Conservation (phyloP, 2,888 invertebrate species). For the Athetis lepigone region DNA sequence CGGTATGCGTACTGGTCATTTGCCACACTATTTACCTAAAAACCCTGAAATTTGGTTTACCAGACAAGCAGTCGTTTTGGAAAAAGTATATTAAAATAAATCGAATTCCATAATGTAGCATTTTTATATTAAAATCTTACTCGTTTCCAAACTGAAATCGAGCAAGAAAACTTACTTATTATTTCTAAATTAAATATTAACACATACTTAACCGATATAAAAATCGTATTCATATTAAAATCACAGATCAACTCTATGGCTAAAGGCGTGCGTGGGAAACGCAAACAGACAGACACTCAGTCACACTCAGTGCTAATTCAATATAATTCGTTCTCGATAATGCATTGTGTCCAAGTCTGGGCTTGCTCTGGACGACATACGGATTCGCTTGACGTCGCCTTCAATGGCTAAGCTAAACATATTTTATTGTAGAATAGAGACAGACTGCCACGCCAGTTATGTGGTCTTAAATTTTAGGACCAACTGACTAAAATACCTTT, state of each 20-base stretch:
- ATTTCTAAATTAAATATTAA: neutral
- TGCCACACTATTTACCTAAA: too few species aligned
- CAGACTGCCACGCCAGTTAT: neutral
- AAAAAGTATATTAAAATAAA: too few species aligned
- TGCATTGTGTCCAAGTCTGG: conserved; percentile 13
- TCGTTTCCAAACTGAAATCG: neutral
- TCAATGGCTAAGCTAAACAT: neutral
- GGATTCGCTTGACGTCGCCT: neutral
- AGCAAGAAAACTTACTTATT: neutral
- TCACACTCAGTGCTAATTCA: conserved; percentile 68
- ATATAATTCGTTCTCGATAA: conserved; percentile 73
- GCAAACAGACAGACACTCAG: conserved; percentile 64
- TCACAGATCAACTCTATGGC: conserved; percentile 51
- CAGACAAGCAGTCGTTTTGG: too few species aligned
- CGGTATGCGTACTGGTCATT: too few species aligned
- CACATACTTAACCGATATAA: neutral
- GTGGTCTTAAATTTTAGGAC: too few species aligned
- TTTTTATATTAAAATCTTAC: neutral
- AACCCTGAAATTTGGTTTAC: too few species aligned
- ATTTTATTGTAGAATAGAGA: neutral
- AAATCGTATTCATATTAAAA: conserved; percentile 60
- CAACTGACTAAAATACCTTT: too few species aligned
- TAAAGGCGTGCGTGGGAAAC: conserved; percentile 69
- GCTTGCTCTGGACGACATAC: neutral
- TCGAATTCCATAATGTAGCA: too few species aligned